Evolutionary conservation across 2,888 invertebrate genomes (phyloP).

Genomic region (Plutella xylostella): DNA sequence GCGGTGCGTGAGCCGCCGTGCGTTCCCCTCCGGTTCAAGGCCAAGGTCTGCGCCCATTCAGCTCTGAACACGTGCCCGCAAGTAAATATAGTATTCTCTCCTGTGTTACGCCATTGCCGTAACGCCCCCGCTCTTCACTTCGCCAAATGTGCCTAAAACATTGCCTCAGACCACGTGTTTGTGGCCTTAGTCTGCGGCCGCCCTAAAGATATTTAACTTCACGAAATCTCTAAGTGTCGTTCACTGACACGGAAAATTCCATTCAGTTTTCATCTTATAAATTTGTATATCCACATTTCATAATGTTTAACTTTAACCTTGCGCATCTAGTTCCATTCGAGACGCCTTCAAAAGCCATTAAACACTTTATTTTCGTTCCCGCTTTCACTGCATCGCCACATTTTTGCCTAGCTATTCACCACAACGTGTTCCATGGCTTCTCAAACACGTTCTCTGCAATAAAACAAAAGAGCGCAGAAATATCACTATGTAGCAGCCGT

Average conservation of each 20-base stretch:
- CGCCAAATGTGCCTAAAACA: slow-evolving; percentile 2
- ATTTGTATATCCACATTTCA: too few species aligned
- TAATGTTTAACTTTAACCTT: too few species aligned
- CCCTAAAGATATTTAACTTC: neutral
- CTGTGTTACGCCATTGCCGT: slow-evolving; percentile 43
- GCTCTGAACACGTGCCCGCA: slow-evolving; percentile 60
- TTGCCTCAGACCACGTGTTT: neutral
- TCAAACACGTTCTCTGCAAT: slow-evolving; percentile 29
- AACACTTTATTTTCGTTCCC: neutral
- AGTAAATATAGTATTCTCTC: slow-evolving; percentile 63
- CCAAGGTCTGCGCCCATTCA: slow-evolving; percentile 62
- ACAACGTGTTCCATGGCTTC: slow-evolving; percentile 2
- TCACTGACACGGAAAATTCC: too few species aligned
- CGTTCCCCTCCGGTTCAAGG: slow-evolving; percentile 62
- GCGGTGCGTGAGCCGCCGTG: slow-evolving; percentile 43
- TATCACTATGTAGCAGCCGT: slow-evolving; percentile 38
- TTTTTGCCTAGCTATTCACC: slow-evolving; percentile 2
- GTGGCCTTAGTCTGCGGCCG: neutral
- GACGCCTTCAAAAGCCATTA: too few species aligned
- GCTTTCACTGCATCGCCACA: slow-evolving; percentile 2
- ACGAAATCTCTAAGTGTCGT: neutral
- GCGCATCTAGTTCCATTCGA: too few species aligned
- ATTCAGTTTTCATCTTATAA: too few species aligned
- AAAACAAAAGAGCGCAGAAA: slow-evolving; percentile 50
- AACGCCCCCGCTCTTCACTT: slow-evolving; percentile 21